Percentiles rank a stretch among this genome's conserved stretches.
These are phyloP conservation scores for Leucophenga montana DNA, from an alignment of 2,888 invertebrate genomes.

Conservation along the genomic window DNA sequence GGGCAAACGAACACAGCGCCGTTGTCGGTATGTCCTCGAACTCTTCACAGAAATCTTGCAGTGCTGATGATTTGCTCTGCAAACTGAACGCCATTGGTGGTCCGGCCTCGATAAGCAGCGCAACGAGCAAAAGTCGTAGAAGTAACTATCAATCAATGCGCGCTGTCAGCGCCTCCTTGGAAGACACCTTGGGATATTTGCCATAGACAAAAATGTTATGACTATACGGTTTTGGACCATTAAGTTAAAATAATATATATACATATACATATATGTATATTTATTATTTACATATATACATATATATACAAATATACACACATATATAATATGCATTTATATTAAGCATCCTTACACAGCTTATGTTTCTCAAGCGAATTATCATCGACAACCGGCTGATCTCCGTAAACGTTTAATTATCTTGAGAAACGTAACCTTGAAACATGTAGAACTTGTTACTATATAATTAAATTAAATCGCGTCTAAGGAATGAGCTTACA, in stretches of 20 bases:
- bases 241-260: not conserved
- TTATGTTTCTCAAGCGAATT: conserved; percentile 68
- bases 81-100: conserved; percentile 69
- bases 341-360: conserved; percentile 39
- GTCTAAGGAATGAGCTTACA: too few species aligned
- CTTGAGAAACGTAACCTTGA: conserved; percentile 67
- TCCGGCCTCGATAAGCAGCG: conserved; percentile 60
- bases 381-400: not conserved
- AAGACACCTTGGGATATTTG: conserved; percentile 74
- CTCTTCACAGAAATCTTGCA: conserved; percentile 64
- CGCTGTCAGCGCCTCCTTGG: conserved; percentile 72
- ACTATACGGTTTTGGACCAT: not conserved
- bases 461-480: too few species aligned
- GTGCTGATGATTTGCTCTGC: conserved; percentile 68
- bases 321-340: conserved; percentile 1
- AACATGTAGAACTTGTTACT: conserved; percentile 1
- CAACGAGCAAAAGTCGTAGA: conserved; percentile 52
- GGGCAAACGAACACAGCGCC: conserved; percentile 49
- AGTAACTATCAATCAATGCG: conserved; percentile 72
- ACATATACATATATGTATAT: not conserved
- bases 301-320: conserved; percentile 27
- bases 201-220: conserved; percentile 62
- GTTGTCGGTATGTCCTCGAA: conserved; percentile 45
- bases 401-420: conserved; percentile 44
- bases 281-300: conserved; percentile 1